These are phyloP conservation scores for Pachyseris speciosa DNA, from an alignment of 64 coral and sea anemone genomes.

Conservation along the genomic window DNA sequence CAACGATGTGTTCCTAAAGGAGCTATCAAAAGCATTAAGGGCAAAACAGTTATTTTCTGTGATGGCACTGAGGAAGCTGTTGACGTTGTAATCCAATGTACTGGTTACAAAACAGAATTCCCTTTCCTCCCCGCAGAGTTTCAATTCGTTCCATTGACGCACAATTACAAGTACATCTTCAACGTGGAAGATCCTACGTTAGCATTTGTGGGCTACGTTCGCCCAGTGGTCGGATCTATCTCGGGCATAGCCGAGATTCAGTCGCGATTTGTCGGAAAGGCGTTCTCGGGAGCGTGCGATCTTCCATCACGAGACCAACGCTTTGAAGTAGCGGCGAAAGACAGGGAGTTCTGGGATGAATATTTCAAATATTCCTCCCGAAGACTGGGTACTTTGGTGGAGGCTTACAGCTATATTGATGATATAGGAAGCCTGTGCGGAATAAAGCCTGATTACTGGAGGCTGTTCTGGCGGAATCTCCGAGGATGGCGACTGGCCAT, in stretches of 20 bases:
- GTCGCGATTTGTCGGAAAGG: constrained; percentile 1
- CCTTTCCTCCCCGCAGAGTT: constrained; percentile 60
- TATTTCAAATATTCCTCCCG: constrained; percentile 83
- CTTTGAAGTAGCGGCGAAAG: constrained; percentile 33
- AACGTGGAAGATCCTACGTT: constrained; percentile 61
- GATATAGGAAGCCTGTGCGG: constrained; percentile 51
- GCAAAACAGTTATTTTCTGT: constrained; percentile 70
- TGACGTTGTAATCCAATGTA: constrained; percentile 85
- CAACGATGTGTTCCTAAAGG: constrained; percentile 82
- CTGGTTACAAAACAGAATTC: constrained; percentile 68
- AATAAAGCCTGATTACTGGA: constrained; percentile 45
- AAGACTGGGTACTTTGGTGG: constrained; percentile 64
- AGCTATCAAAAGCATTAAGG: constrained; percentile 65
- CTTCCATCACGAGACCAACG: constrained; percentile 56
- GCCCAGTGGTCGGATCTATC: constrained; percentile 51
- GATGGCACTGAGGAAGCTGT: constrained; percentile 78
- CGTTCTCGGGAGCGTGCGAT: constrained; percentile 54
- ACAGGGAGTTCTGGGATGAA: constrained; percentile 76
- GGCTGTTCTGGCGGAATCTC: constrained; percentile 66
- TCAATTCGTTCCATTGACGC: constrained; percentile 24
- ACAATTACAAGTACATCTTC: constrained; percentile 82
- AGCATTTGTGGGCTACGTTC: constrained; percentile 63
- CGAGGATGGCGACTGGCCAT: constrained; percentile 40
- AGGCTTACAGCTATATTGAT: constrained; percentile 72
- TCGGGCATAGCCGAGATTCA: constrained; percentile 17